A percentile compares a stretch with the other conserved stretches of the same genome.
Conservation (phyloP, 2,113 vertebrate genomes). For the Dendropsophus ebraccatus region DNA sequence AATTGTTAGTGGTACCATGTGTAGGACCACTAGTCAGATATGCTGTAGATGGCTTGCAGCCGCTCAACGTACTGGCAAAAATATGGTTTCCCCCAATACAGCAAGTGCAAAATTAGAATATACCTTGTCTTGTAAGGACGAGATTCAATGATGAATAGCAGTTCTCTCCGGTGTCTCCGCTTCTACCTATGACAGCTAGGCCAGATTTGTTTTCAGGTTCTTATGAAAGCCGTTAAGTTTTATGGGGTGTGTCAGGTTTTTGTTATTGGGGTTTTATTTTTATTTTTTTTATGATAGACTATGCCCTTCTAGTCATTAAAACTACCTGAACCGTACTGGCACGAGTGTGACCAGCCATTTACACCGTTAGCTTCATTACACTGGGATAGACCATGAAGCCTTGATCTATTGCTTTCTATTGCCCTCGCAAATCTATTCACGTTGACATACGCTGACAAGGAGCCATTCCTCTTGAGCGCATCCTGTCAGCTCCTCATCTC, state of each 20-base stretch:
- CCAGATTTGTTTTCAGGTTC: neutral
- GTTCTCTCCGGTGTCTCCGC: neutral
- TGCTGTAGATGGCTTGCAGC: no score
- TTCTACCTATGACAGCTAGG: neutral
- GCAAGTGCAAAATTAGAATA: no score
- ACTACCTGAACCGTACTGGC: neutral
- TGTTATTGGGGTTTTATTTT: no score
- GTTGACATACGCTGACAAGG: constrained; percentile 22
- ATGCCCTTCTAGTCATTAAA: no score
- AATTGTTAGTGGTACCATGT: no score
- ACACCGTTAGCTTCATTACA: neutral
- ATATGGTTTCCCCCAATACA: no score
- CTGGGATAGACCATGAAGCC: neutral
- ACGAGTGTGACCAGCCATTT: neutral
- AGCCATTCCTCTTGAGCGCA: neutral
- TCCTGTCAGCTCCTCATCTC: neutral
- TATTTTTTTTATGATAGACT: no score
- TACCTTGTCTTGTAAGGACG: neutral
- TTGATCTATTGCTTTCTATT: neutral
- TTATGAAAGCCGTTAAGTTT: neutral
- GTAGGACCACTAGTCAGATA: no score
- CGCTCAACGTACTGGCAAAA: no score
- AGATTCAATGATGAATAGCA: neutral
- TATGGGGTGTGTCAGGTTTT: neutral
- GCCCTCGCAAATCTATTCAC: constrained; percentile 6